phyloP scores from a whole-genome alignment of 2,797 vertebrate species.

The Neostethus bicornis region DNA sequence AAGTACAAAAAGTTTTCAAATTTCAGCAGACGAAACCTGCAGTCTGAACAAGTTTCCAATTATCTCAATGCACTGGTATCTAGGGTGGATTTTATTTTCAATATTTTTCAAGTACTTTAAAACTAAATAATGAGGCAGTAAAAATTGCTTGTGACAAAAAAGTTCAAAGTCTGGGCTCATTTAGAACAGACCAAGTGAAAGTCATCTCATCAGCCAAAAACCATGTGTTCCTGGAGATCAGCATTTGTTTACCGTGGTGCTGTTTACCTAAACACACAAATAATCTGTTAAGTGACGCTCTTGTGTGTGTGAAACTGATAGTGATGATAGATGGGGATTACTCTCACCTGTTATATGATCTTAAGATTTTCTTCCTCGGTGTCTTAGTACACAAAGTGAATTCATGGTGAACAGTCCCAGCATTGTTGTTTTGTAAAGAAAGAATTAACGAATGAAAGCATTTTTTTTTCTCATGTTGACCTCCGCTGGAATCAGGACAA shows the following conservation, averaged over 20 bases:
- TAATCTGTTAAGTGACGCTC: slow-evolving; percentile 40
- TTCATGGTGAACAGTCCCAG: slow-evolving; percentile 12
- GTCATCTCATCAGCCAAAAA: slow-evolving; percentile 42
- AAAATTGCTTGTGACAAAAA: background rate
- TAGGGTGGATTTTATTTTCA: background rate
- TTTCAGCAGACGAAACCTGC: no score
- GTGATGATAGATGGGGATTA: slow-evolving; percentile 48
- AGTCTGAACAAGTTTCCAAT: background rate
- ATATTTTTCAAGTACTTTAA: background rate
- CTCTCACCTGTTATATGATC: slow-evolving; percentile 22
- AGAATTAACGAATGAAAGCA: background rate
- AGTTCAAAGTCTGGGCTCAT: background rate
- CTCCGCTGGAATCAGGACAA: slow-evolving; percentile 3
- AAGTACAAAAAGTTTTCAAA: no score
- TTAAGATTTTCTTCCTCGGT: slow-evolving; percentile 31
- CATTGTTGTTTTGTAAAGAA: slow-evolving; percentile 17
- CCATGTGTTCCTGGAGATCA: slow-evolving; percentile 30
- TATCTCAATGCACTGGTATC: background rate
- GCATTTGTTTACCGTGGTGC: slow-evolving; percentile 35
- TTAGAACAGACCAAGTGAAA: slow-evolving; percentile 5
- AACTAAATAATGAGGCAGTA: background rate
- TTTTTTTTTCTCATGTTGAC: background rate
- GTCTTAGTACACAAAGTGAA: slow-evolving; percentile 36
- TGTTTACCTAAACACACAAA: slow-evolving; percentile 61
- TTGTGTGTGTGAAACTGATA: slow-evolving; percentile 27